Evolutionary conservation across 2,888 invertebrate genomes (phyloP), one percentile per base, ranked within the genome.

Genomic region (Brachyptera putata): DNA sequence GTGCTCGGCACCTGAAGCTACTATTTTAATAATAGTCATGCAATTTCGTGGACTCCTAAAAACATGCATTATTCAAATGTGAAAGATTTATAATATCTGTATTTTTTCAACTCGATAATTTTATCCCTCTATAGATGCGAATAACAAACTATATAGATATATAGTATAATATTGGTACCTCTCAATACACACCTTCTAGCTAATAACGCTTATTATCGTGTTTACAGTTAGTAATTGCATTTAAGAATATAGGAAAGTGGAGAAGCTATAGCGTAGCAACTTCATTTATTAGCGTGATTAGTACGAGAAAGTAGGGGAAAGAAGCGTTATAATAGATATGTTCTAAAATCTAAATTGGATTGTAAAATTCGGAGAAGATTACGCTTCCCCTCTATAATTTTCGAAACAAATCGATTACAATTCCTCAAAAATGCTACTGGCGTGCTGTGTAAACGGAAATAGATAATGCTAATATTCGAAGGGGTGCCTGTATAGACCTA

Each of bases 271-370:
- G 24, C 18, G 21, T n/a, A 1, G 46, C 22, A 21, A n/a, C 24
- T n/a, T n/a, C 46, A 21, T 3, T 22, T 21, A 46, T 46, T 46
- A 46, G 46, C 46, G 24, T 24, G 24, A 46, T 46, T 46, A 46
- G 46, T 21, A 46, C 7, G 30, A 7, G 7, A n/a, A n/a, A n/a
- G n/a, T 30, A 11, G 7, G 7, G 30, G 30, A 30, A 11, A 11
- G 30, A 11, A 30, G 30, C 30, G 5, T n/a, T n/a, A n/a, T n/a
- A n/a, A 11, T 30, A 11, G 30, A 30, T 7, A 30, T 30, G 30
- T 30, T 7, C 5, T 11, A 30, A n/a, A 30, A 30, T 11, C 30
- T 30, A 30, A 30, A 30, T 30, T 30, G 30, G 30, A 30, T 30
- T 30, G 30, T 30, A 30, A 30, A 30, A 30, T 30, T 30, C 30